Evolutionary conservation across 2,113 vertebrate genomes (phyloP).

Genomic region (Perca flavescens): DNA sequence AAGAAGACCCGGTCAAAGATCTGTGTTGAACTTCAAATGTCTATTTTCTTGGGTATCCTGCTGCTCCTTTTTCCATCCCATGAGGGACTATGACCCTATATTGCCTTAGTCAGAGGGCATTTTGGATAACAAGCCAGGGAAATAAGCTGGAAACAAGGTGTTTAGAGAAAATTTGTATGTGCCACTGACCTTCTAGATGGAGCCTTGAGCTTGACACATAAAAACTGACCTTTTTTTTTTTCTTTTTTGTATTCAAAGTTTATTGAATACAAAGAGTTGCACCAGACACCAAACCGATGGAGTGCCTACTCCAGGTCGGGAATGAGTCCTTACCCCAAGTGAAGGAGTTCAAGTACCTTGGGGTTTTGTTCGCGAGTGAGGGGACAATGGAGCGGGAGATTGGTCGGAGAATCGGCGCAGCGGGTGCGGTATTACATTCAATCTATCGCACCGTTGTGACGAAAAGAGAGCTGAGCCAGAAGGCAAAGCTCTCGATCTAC

Average conservation of each 20-base stretch:
- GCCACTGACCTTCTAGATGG: slow-evolving; percentile 22
- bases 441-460: too few relatives aligned
- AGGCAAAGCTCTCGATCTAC: too few relatives aligned
- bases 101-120: slow-evolving; percentile 64
- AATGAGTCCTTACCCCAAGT: too few relatives aligned
- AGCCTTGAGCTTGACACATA: slow-evolving; percentile 20
- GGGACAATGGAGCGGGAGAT: too few relatives aligned
- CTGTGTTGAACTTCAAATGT: slow-evolving; percentile 45
- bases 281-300: too few relatives aligned
- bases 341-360: too few relatives aligned
- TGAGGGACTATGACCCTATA: slow-evolving; percentile 42
- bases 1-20: slow-evolving; percentile 27
- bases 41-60: slow-evolving; percentile 44
- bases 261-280: slow-evolving; percentile 26
- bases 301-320: too few relatives aligned
- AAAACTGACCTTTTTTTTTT: slow-evolving; percentile 41
- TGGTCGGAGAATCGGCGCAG: too few relatives aligned
- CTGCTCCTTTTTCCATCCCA: slow-evolving; percentile 22
- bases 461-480: too few relatives aligned
- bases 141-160: slow-evolving; percentile 53
- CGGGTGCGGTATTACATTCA: too few relatives aligned
- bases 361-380: too few relatives aligned
- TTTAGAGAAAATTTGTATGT: slow-evolving; percentile 43
- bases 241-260: too few relatives aligned
- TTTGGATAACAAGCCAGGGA: slow-evolving; percentile 69